Base-by-base conservation (phyloP, 2,113 vertebrate genomes). In the Psettodes erumei region DNA sequence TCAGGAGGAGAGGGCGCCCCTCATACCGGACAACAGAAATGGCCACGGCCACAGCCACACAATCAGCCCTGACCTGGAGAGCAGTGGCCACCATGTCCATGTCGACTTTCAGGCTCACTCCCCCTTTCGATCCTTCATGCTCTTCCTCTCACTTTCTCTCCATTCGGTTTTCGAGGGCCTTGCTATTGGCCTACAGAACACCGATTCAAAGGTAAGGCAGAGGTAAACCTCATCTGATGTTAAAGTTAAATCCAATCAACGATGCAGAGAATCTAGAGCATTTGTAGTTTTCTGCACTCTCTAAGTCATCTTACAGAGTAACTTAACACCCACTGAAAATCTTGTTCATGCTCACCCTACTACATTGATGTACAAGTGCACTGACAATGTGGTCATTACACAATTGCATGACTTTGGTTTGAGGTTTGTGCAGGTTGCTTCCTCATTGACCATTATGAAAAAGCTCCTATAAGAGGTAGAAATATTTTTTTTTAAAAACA, bases 111-210 rank as follows among this genome's bases (percentile, higher is more conserved):
- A 94, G 65, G 93, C 95, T 0, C 92, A 90, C 83, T 92, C 95
- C 1, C 93, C 96, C 21, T 94, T 97, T 40, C 94, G 96, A 13
- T 94, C 95, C 13, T 95, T 97, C 47, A 83, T 96, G 82, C 96
- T 97, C 61, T 95, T 97, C 90, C 90, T 96, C 13, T 95, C 96
- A 0, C 95, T 97, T 8, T 97, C 96, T 2, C 93, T 97, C 23
- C 96, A 97, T 79, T 97, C 96, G 0, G 88, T 97, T 30, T 97
- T 97, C 37, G 96, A 97, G 81, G 96, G 96, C 1, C 92, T 97
- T 0, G 95, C 96, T 12, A 96, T 97, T 54, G 96, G 96, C 2
- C 92, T 97, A 42, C 96, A 98, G 88, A 90, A 70, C 8, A 94
- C 94, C 0, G 85, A 96, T 10, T 92, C 93, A 0, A 93, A 94